These are phyloP conservation scores for Hylaea fasciaria DNA, from an alignment of 2,888 invertebrate species.

Conservation along the genomic window DNA sequence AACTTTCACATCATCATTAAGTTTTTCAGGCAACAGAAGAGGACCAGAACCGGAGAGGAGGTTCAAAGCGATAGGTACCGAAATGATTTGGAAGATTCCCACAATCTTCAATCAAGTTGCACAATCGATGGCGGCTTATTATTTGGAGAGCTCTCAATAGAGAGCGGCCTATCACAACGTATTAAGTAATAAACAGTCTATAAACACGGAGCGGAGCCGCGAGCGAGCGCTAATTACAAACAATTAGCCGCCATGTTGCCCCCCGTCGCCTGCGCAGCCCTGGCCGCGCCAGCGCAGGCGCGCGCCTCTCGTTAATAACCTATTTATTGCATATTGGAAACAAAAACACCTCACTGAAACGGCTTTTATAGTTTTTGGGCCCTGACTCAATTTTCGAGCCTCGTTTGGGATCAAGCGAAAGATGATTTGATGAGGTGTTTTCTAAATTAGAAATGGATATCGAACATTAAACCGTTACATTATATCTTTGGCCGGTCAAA, in stretches of 20 bases:
- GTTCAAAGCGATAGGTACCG: conserved; percentile 27
- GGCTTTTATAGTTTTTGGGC: conserved; percentile 53
- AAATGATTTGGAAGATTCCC: conserved; percentile 46
- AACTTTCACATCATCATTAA: no score
- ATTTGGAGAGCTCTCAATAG: conserved; percentile 51
- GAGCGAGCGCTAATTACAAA: conserved; percentile 72
- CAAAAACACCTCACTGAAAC: conserved; percentile 60
- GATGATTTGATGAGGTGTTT: conserved; percentile 31
- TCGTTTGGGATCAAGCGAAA: conserved; percentile 21
- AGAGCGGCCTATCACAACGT: conserved; percentile 65
- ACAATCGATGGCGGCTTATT: conserved; percentile 44
- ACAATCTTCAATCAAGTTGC: conserved; percentile 50
- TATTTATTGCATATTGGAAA: conserved; percentile 79
- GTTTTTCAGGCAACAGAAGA: no score
- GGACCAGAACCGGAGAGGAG: neutral
- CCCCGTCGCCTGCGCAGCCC: conserved; percentile 55
- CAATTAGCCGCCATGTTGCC: conserved; percentile 72
- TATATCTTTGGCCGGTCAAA: neutral
- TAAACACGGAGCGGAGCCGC: conserved; percentile 60
- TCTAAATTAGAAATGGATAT: conserved; percentile 15
- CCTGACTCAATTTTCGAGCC: conserved; percentile 20
- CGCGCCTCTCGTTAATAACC: conserved; percentile 61
- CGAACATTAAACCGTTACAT: conserved; percentile 5
- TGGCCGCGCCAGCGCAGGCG: conserved; percentile 46
- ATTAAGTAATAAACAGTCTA: conserved; percentile 81